These are phyloP conservation scores for Drosophila persimilis DNA, from an alignment of 1,140 invertebrate species.

Conservation along the genomic window DNA sequence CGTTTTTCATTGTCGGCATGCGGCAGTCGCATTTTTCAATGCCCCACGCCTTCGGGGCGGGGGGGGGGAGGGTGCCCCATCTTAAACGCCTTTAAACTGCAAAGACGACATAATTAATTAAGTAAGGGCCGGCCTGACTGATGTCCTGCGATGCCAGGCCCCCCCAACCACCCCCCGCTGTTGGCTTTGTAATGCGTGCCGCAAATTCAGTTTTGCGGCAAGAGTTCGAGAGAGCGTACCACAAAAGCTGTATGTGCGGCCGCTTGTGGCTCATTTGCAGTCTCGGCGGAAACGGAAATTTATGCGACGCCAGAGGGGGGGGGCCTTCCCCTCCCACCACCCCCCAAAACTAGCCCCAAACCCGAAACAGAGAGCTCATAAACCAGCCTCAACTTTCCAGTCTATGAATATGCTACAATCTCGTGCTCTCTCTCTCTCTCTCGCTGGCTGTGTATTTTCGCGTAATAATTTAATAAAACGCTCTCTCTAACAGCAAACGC, in stretches of 20 bases:
- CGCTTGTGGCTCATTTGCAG: conserved; percentile 73
- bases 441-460: conserved; percentile 32
- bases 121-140: conserved; percentile 72
- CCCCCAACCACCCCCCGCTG: conserved; percentile 8
- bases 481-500: conserved; percentile 73
- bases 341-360: conserved; percentile 42
- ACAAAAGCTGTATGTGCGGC: conserved; percentile 22
- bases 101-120: conserved; percentile 82
- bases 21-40: conserved; percentile 77
- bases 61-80: conserved; percentile 1
- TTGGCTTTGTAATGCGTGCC: conserved; percentile 72
- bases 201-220: conserved; percentile 58
- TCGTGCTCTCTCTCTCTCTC: conserved; percentile 3
- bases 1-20: conserved; percentile 80
- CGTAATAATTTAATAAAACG: conserved; percentile 80
- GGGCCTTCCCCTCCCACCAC: no score
- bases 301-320: conserved; percentile 59
- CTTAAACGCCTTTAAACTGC: conserved; percentile 78
- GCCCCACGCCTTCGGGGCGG: conserved; percentile 18
- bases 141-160: conserved; percentile 41
- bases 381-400: conserved; percentile 35
- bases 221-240: conserved; percentile 34
- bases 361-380: conserved; percentile 37
- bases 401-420: conserved; percentile 31
- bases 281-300: conserved; percentile 64